A percentile compares a stretch with the other conserved stretches of the same genome.
phyloP scores from a whole-genome alignment of 2,797 vertebrate species.

The Xenentodon cancila region DNA sequence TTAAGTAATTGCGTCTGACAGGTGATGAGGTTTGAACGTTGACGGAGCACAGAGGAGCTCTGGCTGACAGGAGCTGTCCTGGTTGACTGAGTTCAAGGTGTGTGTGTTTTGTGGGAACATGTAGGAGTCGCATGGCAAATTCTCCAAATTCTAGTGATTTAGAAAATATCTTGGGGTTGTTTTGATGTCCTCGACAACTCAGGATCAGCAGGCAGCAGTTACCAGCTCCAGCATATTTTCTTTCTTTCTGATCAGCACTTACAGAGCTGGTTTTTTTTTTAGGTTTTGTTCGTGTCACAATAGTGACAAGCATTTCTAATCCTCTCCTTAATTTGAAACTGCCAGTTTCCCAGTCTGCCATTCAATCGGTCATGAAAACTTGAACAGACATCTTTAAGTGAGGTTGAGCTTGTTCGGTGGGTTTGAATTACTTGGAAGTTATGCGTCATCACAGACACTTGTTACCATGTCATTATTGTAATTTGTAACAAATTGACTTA shows the following conservation, averaged over 20 bases:
- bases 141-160: conserved; percentile 47
- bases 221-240: conserved; percentile 2
- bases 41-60: conserved; percentile 27
- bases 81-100: conserved; percentile 65
- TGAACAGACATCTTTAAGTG: conserved; percentile 4
- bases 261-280: conserved; percentile 20
- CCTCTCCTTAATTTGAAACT: conserved; percentile 51
- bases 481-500: conserved; percentile 4
- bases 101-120: conserved; percentile 56
- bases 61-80: conserved; percentile 32
- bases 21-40: conserved; percentile 62
- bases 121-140: conserved; percentile 46
- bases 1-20: conserved; percentile 66
- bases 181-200: conserved; percentile 47
- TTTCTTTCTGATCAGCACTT: conserved; percentile 20
- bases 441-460: conserved; percentile 6
- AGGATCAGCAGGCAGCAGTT: conserved; percentile 42
- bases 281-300: conserved; percentile 26
- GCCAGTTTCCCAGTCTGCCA: conserved; percentile 30
- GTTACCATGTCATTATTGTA: neutral
- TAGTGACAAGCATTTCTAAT: conserved; percentile 23
- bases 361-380: conserved; percentile 25
- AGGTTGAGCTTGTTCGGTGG: conserved; percentile 19
- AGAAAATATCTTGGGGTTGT: conserved; percentile 45
- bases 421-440: conserved; percentile 13